Evolutionary conservation across 23 tunicate genomes (phyloP), one percentile per base, ranked within the genome.

Genomic region (Phallusia fumigata): DNA sequence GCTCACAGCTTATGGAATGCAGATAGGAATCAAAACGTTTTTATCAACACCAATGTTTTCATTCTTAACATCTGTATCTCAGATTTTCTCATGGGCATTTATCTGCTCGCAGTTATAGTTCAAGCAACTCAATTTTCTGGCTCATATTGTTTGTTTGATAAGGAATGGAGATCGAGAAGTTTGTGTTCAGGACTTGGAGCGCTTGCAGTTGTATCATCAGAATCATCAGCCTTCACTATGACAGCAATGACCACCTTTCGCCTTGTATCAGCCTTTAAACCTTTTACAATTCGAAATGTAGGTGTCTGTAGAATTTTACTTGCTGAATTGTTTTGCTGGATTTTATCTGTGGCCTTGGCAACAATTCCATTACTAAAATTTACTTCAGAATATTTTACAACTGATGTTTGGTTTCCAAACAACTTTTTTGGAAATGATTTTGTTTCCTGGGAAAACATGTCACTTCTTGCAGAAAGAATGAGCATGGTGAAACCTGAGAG

Each of bases 71-170:
- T 77, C 16, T 77, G 49, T 22, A 3, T 6, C 30, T 35, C 81
- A 31, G 81, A 77, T 47, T 77, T 45, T 10, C 81, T 77, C 32
- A 77, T 77, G 81, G 81, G 81, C 34, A 47, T 77, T 40, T 77
- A 77, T 36, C 58, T 77, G 81, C 32, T 77, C 3, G 58, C 31
- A 36, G 34, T 77, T 30, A 6, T 45, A 18, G 53, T 32, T 0
- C 33, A 36, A 30, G 81, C 19, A 77, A 34, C 36, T 24, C 58
- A 3, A 30, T 77, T 40, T 47, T 44, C 81, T 45, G 81, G 81
- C 36, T 31, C 44, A 19, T 77, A 77, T 30, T 77, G 58, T 77
- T 30, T 31, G 33, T 45, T 36, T 47, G 81, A 77, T 19, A 30
- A 40, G 53, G 58, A 77, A 77, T 77, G 81, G 81, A 77, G 81